Percentiles rank a stretch among this genome's conserved stretches.
These are phyloP conservation scores for Chymomyza caudatula DNA, from an alignment of 2,888 invertebrate species.

Conservation along the genomic window DNA sequence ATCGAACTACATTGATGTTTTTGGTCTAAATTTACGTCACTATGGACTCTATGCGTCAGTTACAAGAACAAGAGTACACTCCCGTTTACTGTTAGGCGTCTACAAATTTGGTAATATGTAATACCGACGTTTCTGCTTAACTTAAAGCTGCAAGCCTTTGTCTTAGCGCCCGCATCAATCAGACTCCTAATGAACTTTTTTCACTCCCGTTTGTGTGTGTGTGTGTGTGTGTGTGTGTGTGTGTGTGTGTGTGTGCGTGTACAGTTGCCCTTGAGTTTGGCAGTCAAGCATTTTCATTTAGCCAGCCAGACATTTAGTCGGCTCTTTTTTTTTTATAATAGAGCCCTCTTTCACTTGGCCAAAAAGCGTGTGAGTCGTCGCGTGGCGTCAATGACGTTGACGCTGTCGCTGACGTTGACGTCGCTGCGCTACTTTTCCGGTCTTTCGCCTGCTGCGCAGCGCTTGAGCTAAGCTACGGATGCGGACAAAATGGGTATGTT, in stretches of 20 bases:
- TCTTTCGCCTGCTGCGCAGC: neutral
- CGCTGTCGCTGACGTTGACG: conserved; percentile 4
- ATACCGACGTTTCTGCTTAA: neutral
- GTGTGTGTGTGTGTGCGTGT: conserved; percentile 15
- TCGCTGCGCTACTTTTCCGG: conserved; percentile 5
- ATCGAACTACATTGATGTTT: no score
- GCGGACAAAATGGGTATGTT: neutral
- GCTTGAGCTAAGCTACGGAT: neutral
- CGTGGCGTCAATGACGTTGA: neutral
- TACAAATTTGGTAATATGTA: neutral
- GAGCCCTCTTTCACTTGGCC: neutral
- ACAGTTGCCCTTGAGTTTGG: conserved; percentile 51
- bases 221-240: neutral
- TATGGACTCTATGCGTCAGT: no score
- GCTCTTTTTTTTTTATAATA: conserved; percentile 10
- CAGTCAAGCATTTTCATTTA: conserved; percentile 4
- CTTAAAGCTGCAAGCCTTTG: neutral
- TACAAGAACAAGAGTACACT: no score
- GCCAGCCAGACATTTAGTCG: conserved; percentile 37
- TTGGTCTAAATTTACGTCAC: no score
- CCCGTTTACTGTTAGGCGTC: no score
- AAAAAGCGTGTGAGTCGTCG: neutral
- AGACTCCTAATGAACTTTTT: neutral
- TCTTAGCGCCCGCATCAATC: neutral
- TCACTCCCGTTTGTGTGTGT: neutral